Evolutionary conservation across 2,797 vertebrate species (phyloP), one percentile per base, ranked within the genome.

Genomic region (Cottoperca gobio): DNA sequence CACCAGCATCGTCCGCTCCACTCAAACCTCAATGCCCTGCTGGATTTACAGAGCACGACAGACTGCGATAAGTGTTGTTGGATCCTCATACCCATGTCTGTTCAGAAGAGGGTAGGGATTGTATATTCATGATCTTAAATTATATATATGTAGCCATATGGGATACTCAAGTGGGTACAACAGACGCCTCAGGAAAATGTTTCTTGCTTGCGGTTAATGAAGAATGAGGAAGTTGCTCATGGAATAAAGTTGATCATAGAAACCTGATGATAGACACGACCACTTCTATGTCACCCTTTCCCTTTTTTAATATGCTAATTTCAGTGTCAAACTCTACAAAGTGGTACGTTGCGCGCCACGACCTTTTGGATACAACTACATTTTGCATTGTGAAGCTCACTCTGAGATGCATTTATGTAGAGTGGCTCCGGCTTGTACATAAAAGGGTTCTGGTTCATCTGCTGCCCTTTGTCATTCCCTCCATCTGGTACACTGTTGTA

Each of bases 121-220:
- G 83, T 87, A 81, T 91, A 93, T 93, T 94, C 86, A 94, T 93
- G 83, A 91, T 79, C 59, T 70, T 94, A 82, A 90, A 94, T 93
- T 91, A 93, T 93, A 92, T 74, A 93, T 92, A 76, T 70, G 31
- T 7, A 75, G 74, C 86, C 92, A 93, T 92, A 94, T 93, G 93
- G 89, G 84, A 74, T 85, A 62, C 75, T 82, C 73, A 72, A 88
- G 85, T 81, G 81, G 85, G 89, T 79, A 81, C 82, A 87, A 80
- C 73, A 88, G 82, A 89, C 58, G 88, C 88, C 89, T 84, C 73
- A 1, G 88, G 89, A 87, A 88, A 91, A 85, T 76, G 50, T 83
- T 81, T 86, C 83, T 85, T 73, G 45, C 78, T 82, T 76, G 85
- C 73, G 81, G 67, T 79, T 71, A 62, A 31, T 62, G 80, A 65